These are phyloP conservation scores for Nycteola revayana DNA, from an alignment of 2,888 invertebrate genomes.

Conservation along the genomic window DNA sequence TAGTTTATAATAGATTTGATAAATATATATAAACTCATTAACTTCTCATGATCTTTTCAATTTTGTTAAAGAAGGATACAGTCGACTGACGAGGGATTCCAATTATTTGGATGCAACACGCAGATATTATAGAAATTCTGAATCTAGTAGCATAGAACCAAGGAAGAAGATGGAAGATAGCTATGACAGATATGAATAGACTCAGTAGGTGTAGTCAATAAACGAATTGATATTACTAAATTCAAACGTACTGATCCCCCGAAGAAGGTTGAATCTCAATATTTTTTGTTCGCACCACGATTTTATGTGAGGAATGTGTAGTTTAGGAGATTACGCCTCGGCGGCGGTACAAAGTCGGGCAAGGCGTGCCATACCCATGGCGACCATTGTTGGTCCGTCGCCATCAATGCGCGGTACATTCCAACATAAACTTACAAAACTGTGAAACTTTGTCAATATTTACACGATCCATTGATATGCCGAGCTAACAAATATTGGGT, in stretches of 20 bases:
- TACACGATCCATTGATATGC: constrained; percentile 23
- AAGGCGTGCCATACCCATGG: not conserved
- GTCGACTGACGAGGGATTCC: too few relatives aligned
- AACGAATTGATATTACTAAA: constrained; percentile 11
- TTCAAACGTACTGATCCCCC: constrained; percentile 21
- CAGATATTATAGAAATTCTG: too few relatives aligned
- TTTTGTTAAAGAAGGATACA: too few relatives aligned
- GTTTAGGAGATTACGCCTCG: constrained; percentile 60
- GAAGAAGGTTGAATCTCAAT: constrained; percentile 22
- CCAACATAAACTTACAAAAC: constrained; percentile 11
- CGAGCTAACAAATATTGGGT: constrained; percentile 6
- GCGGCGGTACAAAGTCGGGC: constrained; percentile 36
- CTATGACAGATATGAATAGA: too few relatives aligned
- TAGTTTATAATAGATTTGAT: too few relatives aligned
- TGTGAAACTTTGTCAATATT: constrained; percentile 30
- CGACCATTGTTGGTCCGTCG: constrained; percentile 26
- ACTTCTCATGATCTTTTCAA: too few relatives aligned
- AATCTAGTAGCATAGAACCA: too few relatives aligned
- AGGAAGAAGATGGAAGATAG: too few relatives aligned
- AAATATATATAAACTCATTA: too few relatives aligned
- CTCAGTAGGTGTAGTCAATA: too few relatives aligned
- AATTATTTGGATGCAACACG: too few relatives aligned
- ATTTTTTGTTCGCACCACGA: constrained; percentile 53
- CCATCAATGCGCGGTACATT: constrained; percentile 22
- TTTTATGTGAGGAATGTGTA: constrained; percentile 73